Conservation (phyloP, 2,113 vertebrate species). For the Aspiorhynchus laticeps region DNA sequence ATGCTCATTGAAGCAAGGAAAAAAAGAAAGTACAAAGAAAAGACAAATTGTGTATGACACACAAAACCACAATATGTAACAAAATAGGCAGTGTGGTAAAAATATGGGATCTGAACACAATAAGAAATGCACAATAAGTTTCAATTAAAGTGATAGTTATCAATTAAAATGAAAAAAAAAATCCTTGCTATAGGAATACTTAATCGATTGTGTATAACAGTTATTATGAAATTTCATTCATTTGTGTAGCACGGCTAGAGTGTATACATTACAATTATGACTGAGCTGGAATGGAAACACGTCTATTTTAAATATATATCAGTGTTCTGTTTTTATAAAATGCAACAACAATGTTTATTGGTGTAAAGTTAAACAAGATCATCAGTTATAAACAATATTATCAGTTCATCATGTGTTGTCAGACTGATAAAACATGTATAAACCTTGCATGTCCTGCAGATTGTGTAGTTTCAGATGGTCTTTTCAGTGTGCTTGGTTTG, state of each 20-base stretch:
- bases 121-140: not conserved
- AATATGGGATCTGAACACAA: not conserved
- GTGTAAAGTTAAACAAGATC: not conserved
- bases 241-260: not conserved
- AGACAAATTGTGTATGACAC: not conserved
- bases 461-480: not conserved
- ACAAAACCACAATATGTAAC: not conserved
- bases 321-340: not conserved
- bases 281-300: not conserved
- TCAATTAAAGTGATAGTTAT: not conserved
- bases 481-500: not conserved
- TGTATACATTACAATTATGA: not conserved
- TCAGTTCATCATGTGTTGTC: not conserved
- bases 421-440: not conserved
- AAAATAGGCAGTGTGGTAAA: not conserved
- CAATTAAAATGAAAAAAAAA: not conserved
- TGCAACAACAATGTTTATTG: not conserved
- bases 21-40: not conserved
- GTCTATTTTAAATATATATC: too few species aligned
- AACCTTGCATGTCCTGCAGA: not conserved
- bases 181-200: too few species aligned
- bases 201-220: too few species aligned
- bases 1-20: not conserved
- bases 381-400: not conserved
- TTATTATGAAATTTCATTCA: too few species aligned